Base-by-base conservation (phyloP, 2,888 invertebrate species). In the Chironomus riparius region DNA sequence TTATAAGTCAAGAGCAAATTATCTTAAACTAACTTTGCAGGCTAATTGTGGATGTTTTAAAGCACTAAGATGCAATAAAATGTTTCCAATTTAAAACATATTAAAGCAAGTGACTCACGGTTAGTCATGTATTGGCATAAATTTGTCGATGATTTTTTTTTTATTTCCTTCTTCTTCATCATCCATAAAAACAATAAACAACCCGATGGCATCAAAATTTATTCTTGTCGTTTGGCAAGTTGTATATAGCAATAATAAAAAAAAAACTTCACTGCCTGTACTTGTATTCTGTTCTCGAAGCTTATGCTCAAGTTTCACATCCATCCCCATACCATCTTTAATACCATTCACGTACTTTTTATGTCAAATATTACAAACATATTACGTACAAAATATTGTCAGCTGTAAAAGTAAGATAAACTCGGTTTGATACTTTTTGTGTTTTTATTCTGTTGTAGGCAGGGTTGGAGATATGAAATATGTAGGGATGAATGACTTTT, bases 331-430 rank as follows among this genome's bases (percentile, higher is more conserved):
- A 38, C 38, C 38, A 38, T 56, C 56, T n/a, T 18, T 56, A 15
- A 56, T 56, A 65, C 24, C 10, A 65, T 65, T 18, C 22, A 13
- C 21, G 65, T 22, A 38, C 21, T 47, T 68, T 68, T 68, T 68
- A 68, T 47, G n/a, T 38, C 68, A 68, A 68, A 68, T 38, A 68
- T 68, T 68, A 68, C 68, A 68, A 38, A 68, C 68, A 68, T 68
- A 68, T 68, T 68, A 68, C 47, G 28, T 10, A 38, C n/a, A 47
- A 65, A 71, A 71, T 71, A 71, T 71, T 71, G 56, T 24, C 47
- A 47, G 71, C 56, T 71, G 28, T 71, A 47, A 71, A 71, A 71
- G 47, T 56, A 47, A 71, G 71, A 56, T 56, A 71, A 56, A 56
- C 71, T 24, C 71, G 71, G 56, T 56, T 56, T 56, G n/a, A 15